Percentiles rank a stretch among this genome's conserved stretches.
Evolutionary conservation across 2,797 vertebrate genomes (phyloP).

Genomic region (Enteromius viviparus): DNA sequence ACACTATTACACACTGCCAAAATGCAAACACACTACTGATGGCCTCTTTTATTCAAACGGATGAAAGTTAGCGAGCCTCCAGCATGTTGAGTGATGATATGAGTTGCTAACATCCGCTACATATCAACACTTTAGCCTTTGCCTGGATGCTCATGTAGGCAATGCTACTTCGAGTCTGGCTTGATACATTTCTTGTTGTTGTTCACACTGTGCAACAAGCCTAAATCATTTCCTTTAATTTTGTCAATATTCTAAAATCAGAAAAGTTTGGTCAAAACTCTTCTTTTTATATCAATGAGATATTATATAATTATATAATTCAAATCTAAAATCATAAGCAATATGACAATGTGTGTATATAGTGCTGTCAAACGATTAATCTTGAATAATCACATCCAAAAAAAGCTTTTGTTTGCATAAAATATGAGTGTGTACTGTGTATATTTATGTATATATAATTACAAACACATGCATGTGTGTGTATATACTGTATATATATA

Average conservation of each 20-base stretch:
- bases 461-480: too few species aligned
- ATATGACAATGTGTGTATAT: too few species aligned
- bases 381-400: too few species aligned
- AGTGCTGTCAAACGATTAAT: too few species aligned
- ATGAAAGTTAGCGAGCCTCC: slow-evolving; percentile 13
- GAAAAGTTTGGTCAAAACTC: not conserved
- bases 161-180: not conserved
- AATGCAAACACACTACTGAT: slow-evolving; percentile 4
- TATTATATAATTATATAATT: not conserved
- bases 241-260: not conserved
- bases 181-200: not conserved
- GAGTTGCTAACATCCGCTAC: not conserved
- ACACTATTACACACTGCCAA: slow-evolving; percentile 6
- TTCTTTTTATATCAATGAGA: not conserved
- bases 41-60: slow-evolving; percentile 1
- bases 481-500: too few species aligned
- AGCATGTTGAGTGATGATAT: slow-evolving; percentile 8
- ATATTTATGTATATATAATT: too few species aligned
- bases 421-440: too few species aligned
- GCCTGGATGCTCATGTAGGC: not conserved
- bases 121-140: not conserved
- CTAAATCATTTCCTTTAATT: not conserved
- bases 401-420: too few species aligned
- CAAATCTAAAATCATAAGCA: too few species aligned
- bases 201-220: not conserved